These are phyloP conservation scores for Thera obeliscata DNA, from an alignment of 2,888 invertebrate genomes.

Conservation along the genomic window DNA sequence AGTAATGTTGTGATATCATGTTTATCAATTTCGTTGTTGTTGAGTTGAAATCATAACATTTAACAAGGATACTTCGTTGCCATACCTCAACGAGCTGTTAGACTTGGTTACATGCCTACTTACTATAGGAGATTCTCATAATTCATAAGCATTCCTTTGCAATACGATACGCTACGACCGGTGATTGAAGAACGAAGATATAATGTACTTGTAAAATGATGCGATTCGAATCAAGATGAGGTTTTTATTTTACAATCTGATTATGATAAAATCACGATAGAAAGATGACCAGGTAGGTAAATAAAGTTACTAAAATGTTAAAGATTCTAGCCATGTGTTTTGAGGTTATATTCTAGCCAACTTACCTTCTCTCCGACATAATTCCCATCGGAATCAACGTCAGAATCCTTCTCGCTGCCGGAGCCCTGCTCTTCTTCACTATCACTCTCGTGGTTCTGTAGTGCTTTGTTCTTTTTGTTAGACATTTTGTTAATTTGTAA, in stretches of 20 bases:
- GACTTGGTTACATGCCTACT: background rate
- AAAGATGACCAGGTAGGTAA: background rate
- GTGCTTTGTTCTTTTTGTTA: slow-evolving; percentile 75
- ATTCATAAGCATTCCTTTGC: background rate
- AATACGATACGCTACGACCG: background rate
- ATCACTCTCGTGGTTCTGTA: slow-evolving; percentile 69
- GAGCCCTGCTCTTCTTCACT: slow-evolving; percentile 77
- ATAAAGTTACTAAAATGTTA: background rate
- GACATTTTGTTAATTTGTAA: slow-evolving; percentile 62
- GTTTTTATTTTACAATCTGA: background rate
- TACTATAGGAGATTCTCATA: background rate
- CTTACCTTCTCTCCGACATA: slow-evolving; percentile 84
- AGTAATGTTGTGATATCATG: no score
- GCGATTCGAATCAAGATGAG: background rate
- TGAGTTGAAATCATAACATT: no score
- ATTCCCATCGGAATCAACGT: slow-evolving; percentile 79
- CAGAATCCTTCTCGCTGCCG: slow-evolving; percentile 71
- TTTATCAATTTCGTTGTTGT: no score
- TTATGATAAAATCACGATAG: background rate
- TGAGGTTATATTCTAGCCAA: slow-evolving; percentile 62
- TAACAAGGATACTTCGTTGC: no score
- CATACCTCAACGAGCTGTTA: no score
- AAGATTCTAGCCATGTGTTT: slow-evolving; percentile 62
- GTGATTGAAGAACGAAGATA: background rate
- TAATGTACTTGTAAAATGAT: slow-evolving; percentile 1